Base-by-base conservation (phyloP, 2,113 vertebrate species). In the Chloropsis hardwickii region DNA sequence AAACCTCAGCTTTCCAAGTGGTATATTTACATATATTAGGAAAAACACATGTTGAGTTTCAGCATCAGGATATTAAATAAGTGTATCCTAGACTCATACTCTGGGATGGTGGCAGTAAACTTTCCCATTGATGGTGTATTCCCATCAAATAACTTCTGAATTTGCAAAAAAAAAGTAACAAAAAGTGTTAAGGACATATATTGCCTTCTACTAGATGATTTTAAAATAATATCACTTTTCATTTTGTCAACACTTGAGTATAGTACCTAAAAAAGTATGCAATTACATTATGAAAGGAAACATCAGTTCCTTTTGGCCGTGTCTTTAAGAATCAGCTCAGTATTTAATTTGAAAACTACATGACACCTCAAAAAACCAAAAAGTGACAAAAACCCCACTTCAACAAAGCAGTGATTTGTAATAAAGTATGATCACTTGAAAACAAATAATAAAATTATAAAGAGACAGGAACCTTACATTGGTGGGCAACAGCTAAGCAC, bases 401-500 rank as follows among this genome's bases (percentile, higher is more conserved):
- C 22, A 90, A 60, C 12, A 56, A 66, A 51, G 9, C 14, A 25
- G 7, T 39, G 18, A 5, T 27, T 66, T 58, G 17, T 50, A 22
- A 71, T 40, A 70, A 3, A 22, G 21, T 24, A 78, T n/a, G 23
- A 35, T 24, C 9, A n/a, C 9, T 29, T 54, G 37, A 88, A 90
- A 91, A 76, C 10, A 51, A 54, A 67, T 33, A 2, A 56, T 24
- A 76, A 42, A 67, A 71, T 19, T 4, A 50, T 62, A 35, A 37
- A 25, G 15, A 62, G 29, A 53, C 11, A 84, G 54, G 47, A 76
- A 31, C 4, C 4, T 33, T 58, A n/a, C 5, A 70, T 1, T 28
- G 3, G 6, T 14, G 8, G 35, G 20, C 9, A 71, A 54, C 0
- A 86, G 15, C 0, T 0, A 79, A 71, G 13, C 17, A 71, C 31